Evolutionary conservation across 1,140 invertebrate genomes (phyloP).

Genomic region (Liolophura sinensis): DNA sequence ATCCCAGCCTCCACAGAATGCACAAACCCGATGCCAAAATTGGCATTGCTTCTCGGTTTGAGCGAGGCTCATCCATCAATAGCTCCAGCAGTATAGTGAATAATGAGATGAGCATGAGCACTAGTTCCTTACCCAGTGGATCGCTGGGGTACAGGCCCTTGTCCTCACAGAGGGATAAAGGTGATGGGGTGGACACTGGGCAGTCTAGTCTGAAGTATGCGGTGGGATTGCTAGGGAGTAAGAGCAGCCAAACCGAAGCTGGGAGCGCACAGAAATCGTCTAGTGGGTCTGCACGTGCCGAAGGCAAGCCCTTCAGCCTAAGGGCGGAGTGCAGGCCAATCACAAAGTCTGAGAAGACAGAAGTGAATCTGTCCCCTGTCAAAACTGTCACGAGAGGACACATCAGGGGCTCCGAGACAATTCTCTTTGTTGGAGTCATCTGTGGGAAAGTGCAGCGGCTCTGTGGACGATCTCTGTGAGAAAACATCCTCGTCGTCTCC

Average conservation of each 20-base stretch:
- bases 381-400: conserved; percentile 1
- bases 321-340: conserved; percentile 17
- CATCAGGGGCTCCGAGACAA: not conserved
- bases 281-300: too few relatives aligned
- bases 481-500: conserved; percentile 26
- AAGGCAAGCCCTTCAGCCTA: too few relatives aligned
- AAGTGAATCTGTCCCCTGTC: conserved; percentile 23
- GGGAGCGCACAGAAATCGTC: too few relatives aligned
- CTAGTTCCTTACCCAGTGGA: too few relatives aligned
- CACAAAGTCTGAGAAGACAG: conserved; percentile 32
- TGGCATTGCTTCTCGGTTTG: conserved; percentile 52
- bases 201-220: too few relatives aligned
- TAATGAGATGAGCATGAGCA: too few relatives aligned
- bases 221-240: too few relatives aligned
- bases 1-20: conserved; percentile 51
- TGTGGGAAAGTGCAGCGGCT: conserved; percentile 5
- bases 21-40: conserved; percentile 47
- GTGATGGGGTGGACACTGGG: too few relatives aligned
- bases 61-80: conserved; percentile 22
- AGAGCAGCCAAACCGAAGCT: too few relatives aligned
- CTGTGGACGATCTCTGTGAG: not conserved
- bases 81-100: not conserved
- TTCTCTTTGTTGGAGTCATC: not conserved
- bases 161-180: too few relatives aligned
- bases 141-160: too few relatives aligned